These are phyloP conservation scores for Scortum barcoo DNA, from an alignment of 2,113 vertebrate genomes.

Conservation along the genomic window DNA sequence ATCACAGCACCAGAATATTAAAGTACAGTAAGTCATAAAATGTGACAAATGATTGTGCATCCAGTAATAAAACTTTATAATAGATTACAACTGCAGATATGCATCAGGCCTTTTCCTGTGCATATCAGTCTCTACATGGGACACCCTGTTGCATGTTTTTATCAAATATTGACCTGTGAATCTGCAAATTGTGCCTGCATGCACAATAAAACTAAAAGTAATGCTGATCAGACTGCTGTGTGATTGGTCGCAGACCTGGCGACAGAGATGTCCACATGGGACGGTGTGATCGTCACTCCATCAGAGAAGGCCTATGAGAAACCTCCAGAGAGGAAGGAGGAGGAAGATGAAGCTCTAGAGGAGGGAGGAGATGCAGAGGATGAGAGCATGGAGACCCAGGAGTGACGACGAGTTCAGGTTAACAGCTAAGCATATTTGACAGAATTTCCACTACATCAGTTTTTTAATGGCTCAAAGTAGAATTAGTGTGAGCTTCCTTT, in stretches of 20 bases:
- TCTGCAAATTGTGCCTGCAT: neutral
- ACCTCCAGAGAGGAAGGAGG: constrained; percentile 96
- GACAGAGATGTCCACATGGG: constrained; percentile 97
- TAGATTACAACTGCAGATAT: too few species aligned
- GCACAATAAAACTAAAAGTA: neutral
- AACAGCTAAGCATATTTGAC: neutral
- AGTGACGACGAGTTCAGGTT: constrained; percentile 80
- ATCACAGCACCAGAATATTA: too few species aligned
- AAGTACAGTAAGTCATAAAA: too few species aligned
- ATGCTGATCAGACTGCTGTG: neutral
- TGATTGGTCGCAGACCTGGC: constrained; percentile 86
- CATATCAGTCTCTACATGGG: neutral
- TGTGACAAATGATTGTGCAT: too few species aligned
- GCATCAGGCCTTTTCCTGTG: too few species aligned
- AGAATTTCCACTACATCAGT: too few species aligned
- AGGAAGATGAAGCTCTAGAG: constrained; percentile 93
- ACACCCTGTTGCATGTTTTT: neutral
- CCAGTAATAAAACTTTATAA: too few species aligned
- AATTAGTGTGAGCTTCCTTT: too few species aligned
- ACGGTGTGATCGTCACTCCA: constrained; percentile 96
- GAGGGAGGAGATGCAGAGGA: constrained; percentile 94
- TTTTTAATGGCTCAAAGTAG: too few species aligned
- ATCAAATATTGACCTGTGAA: too few species aligned
- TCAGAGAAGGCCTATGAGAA: constrained; percentile 98
- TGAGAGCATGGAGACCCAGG: constrained; percentile 95